These are phyloP conservation scores for Callipepla squamata DNA, from an alignment of 2,113 vertebrate genomes.

Conservation along the genomic window DNA sequence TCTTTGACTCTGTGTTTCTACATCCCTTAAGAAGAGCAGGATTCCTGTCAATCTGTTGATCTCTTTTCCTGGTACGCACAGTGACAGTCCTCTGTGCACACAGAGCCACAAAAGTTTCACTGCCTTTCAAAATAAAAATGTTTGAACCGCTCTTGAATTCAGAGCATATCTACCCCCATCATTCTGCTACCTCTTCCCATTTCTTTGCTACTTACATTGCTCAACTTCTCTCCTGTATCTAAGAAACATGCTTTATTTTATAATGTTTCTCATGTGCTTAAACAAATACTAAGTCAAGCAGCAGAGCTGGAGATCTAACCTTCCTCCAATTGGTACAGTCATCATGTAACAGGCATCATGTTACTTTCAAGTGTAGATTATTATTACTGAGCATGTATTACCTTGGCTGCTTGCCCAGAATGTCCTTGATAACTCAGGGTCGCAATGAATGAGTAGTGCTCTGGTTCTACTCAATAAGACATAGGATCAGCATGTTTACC, in stretches of 20 bases:
- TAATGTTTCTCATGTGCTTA: slow-evolving; percentile 58
- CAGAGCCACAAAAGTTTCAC: slow-evolving; percentile 1
- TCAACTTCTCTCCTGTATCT: background rate
- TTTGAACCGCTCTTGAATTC: slow-evolving; percentile 23
- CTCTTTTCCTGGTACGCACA: background rate
- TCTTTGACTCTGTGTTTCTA: background rate
- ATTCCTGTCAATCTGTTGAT: slow-evolving; percentile 22
- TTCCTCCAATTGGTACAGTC: slow-evolving; percentile 30
- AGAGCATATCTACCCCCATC: background rate
- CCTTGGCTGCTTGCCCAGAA: slow-evolving; percentile 75
- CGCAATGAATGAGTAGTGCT: slow-evolving; percentile 71
- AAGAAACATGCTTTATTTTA: slow-evolving; percentile 57
- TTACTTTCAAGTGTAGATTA: slow-evolving; percentile 74
- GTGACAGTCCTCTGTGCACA: background rate
- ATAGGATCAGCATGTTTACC: slow-evolving; percentile 65
- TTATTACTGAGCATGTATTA: slow-evolving; percentile 70
- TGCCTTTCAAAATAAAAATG: background rate
- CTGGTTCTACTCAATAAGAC: slow-evolving; percentile 66
- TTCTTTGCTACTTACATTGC: slow-evolving; percentile 29
- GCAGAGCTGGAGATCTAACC: slow-evolving; percentile 28
- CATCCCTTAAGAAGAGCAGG: slow-evolving; percentile 16
- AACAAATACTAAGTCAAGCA: slow-evolving; percentile 70
- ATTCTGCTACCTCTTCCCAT: slow-evolving; percentile 18
- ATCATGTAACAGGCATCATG: slow-evolving; percentile 51
- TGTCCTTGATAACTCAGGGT: slow-evolving; percentile 76